Percentiles rank a stretch among this genome's conserved stretches.
Evolutionary conservation across 2,113 vertebrate species (phyloP).

Genomic region (Galbula dea): DNA sequence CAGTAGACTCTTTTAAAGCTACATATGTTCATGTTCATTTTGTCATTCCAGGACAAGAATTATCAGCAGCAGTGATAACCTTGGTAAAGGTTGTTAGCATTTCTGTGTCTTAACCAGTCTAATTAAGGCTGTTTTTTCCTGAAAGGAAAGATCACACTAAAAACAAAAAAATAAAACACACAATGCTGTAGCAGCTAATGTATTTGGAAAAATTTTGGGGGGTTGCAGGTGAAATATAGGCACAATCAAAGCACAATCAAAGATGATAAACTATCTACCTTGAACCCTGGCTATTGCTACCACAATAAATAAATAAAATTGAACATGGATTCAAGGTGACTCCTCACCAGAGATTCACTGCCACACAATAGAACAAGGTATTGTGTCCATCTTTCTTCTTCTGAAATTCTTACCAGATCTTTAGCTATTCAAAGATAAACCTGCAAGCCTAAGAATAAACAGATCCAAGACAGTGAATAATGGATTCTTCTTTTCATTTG

Average conservation of each 20-base stretch:
- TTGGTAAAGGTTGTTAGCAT: conserved; percentile 20
- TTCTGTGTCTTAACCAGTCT: neutral
- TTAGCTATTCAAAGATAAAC: neutral
- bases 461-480: neutral
- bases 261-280: neutral
- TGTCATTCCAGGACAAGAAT: neutral
- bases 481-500: neutral
- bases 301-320: neutral
- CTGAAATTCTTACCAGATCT: neutral
- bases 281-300: neutral
- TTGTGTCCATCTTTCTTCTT: neutral
- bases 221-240: neutral
- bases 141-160: neutral
- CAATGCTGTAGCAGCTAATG: neutral
- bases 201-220: neutral
- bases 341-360: neutral
- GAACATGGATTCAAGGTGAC: neutral
- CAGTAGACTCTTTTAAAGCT: neutral
- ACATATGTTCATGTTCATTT: neutral
- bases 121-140: conserved; percentile 34
- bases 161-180: neutral
- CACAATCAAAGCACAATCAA: neutral
- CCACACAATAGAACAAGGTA: neutral
- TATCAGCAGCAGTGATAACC: neutral
- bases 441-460: neutral